Conservation (phyloP, 64 coral and sea anemone species). For the Acropora tenuis region DNA sequence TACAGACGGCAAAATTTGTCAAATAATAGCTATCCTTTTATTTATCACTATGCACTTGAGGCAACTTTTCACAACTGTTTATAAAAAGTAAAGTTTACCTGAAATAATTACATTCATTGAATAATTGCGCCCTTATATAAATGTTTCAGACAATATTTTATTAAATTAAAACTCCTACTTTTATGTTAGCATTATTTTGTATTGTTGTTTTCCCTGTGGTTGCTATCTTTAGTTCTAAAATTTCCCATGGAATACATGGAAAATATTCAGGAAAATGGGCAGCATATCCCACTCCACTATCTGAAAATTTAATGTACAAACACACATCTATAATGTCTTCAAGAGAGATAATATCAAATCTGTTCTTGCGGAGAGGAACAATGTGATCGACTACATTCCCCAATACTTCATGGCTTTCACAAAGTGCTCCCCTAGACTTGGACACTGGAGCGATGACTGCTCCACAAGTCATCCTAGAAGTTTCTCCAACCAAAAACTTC, state of each 20-base stretch:
- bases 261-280: conserved; percentile 47
- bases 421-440: neutral
- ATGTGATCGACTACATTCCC: neutral
- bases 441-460: conserved; percentile 35
- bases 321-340: conserved; percentile 61
- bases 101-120: no score
- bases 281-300: conserved; percentile 47
- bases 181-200: neutral
- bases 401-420: conserved; percentile 40
- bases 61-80: no score
- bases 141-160: no score
- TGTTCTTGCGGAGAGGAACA: conserved; percentile 19
- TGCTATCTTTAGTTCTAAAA: neutral
- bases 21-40: no score
- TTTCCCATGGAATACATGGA: neutral
- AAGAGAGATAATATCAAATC: conserved; percentile 13
- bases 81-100: no score
- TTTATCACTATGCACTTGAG: no score
- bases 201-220: neutral
- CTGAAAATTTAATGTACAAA: conserved; percentile 58
- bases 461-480: conserved; percentile 7
- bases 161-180: no score
- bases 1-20: no score
- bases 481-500: conserved; percentile 24
- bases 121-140: no score